phyloP scores from a whole-genome alignment of 92 coral and sea anemone species.

The Porites cylindrica region DNA sequence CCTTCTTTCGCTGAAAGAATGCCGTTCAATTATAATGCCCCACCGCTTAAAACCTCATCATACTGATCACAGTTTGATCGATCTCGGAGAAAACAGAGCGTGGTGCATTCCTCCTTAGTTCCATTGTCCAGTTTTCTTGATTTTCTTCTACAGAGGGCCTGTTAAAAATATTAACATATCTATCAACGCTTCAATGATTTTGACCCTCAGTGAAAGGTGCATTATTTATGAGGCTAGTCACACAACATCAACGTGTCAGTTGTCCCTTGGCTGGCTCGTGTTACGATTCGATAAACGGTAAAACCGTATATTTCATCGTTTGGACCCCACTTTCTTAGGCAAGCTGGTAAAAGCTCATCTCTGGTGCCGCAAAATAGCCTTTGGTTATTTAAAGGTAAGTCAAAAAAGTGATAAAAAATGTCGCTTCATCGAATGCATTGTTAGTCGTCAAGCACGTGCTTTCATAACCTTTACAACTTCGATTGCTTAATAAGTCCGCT shows the following conservation, averaged over 20 bases:
- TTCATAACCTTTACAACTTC: neutral
- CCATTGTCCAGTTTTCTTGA: neutral
- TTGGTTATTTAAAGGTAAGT: no score
- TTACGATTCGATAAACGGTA: no score
- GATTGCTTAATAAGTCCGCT: neutral
- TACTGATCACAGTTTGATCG: no score
- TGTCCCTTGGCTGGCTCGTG: neutral
- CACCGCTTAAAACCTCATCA: no score
- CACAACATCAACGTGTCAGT: neutral
- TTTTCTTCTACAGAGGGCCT: neutral
- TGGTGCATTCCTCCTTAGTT: neutral
- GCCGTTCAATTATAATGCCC: no score
- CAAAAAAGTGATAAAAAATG: no score
- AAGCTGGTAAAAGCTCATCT: neutral
- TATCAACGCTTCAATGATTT: neutral
- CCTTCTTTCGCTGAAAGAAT: no score
- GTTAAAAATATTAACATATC: neutral
- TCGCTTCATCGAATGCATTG: no score
- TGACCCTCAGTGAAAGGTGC: neutral
- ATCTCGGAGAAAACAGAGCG: no score
- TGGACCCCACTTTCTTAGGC: neutral
- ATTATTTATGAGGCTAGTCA: neutral
- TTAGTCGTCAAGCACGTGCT: neutral
- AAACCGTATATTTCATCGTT: no score
- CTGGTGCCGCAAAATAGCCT: no score